Evolutionary conservation across 2,797 vertebrate genomes (phyloP).

Genomic region (Trichosurus vulpecula): DNA sequence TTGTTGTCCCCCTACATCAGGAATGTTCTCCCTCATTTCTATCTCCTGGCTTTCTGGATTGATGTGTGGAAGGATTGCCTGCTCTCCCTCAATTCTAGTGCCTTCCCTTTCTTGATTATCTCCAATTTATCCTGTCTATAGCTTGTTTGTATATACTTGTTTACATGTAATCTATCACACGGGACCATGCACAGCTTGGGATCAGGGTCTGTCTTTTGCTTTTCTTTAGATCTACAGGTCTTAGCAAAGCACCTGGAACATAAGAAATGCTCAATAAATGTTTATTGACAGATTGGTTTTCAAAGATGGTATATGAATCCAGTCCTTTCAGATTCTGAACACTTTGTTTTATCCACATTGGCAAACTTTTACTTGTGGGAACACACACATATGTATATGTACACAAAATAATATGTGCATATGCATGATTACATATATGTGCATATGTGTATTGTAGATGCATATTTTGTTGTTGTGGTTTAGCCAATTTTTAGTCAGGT

Average conservation of each 20-base stretch:
- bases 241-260: not conserved
- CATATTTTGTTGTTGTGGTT: no score
- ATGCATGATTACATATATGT: not conserved
- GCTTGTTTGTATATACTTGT: not conserved
- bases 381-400: not conserved
- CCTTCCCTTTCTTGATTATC: not conserved
- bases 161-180: not conserved
- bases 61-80: not conserved
- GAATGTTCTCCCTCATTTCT: not conserved
- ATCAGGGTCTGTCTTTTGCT: not conserved
- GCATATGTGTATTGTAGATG: not conserved
- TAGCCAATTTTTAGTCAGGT: not conserved
- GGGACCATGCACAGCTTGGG: not conserved
- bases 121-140: not conserved
- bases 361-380: not conserved
- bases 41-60: not conserved
- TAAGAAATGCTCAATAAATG: not conserved
- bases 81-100: not conserved
- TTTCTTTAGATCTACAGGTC: not conserved
- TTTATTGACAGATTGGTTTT: not conserved
- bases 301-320: not conserved
- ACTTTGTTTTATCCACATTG: not conserved
- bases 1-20: not conserved
- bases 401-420: not conserved
- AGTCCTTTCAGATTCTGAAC: not conserved